Evolutionary conservation across 1,140 invertebrate species (phyloP), one percentile per base, ranked within the genome.

Genomic region (Papilio xuthus): DNA sequence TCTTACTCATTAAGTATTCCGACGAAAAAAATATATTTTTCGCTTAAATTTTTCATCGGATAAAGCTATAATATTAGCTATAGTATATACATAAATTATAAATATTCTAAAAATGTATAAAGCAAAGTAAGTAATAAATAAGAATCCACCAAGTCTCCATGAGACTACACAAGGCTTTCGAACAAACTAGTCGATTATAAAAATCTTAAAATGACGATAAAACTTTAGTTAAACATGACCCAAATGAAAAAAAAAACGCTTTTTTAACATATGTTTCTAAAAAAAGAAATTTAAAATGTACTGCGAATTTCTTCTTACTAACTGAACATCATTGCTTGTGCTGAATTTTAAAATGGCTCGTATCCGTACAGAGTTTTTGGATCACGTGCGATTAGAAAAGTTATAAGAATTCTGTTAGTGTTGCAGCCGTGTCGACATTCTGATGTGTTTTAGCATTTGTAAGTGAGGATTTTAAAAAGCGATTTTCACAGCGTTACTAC

Each of bases 371-470:
- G 13, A 67, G 60, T 67, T 67, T 63, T 67, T 67, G 60, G 26
- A 23, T 67, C 60, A 67, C 60, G 60, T 67, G 60, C 60, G 60
- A 67, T 67, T 67, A 67, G 60, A 67, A 67, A 28, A 67, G 60
- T 67, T 67, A 23, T 67, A 28, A 67, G 12, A 67, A 67, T 28
- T 67, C 60, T 26, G 60, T 67, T 67, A 67, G 60, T 67, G 26
- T 23, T 23, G 53, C n/a, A 13, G 4, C 26, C 20, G 60, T 67
- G 18, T 67, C 60, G 23, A 67, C 23, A 67, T 67, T 28, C 26
- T 28, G 32, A 26, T 28, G 60, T 67, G 60, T 67, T 28, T 28
- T 67, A 67, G 4, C 13, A 7, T 12, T 67, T 32, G 56, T 60
- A 13, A 60, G 56, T 60, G 4, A 60, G 9, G 23, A 60, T 67